Conservation (phyloP, 2,797 vertebrate species). For the Microctenopoma steveboyesi region DNA sequence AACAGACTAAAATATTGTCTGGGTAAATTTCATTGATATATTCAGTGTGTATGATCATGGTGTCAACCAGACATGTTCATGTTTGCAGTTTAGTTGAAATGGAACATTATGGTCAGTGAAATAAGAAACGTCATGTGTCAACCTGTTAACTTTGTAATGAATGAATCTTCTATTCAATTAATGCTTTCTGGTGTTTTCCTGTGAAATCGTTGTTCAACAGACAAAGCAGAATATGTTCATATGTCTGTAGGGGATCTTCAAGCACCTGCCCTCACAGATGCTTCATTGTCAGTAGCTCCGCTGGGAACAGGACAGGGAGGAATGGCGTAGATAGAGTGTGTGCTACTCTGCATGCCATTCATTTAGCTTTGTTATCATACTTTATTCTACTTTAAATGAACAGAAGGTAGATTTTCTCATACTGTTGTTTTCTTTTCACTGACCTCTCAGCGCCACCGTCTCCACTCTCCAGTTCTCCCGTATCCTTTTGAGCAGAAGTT, state of each 20-base stretch:
- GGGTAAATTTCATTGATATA: too few relatives aligned
- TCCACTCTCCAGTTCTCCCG: constrained; percentile 26
- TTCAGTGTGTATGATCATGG: too few relatives aligned
- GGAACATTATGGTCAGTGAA: too few relatives aligned
- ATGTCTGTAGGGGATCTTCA: neutral
- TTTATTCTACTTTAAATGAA: constrained; percentile 6
- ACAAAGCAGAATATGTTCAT: neutral
- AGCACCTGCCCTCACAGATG: constrained; percentile 1
- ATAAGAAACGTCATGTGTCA: too few relatives aligned
- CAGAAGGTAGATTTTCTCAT: constrained; percentile 1
- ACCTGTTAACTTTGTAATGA: too few relatives aligned
- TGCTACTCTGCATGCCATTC: neutral
- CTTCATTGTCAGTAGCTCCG: neutral
- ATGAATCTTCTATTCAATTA: neutral
- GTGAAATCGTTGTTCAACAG: too few relatives aligned
- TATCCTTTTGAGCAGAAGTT: constrained; percentile 67
- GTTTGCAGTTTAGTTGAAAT: too few relatives aligned
- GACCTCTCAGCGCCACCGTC: constrained; percentile 18
- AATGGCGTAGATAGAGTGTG: neutral
- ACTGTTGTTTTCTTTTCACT: constrained; percentile 15
- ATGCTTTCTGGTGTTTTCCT: too few relatives aligned
- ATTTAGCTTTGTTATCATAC: neutral
- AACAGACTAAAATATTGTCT: too few relatives aligned
- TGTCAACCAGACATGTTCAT: too few relatives aligned
- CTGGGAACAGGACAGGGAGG: neutral